Evolutionary conservation across 2,888 invertebrate species (phyloP), one percentile per base, ranked within the genome.

Genomic region (Tetranychus truncatus): DNA sequence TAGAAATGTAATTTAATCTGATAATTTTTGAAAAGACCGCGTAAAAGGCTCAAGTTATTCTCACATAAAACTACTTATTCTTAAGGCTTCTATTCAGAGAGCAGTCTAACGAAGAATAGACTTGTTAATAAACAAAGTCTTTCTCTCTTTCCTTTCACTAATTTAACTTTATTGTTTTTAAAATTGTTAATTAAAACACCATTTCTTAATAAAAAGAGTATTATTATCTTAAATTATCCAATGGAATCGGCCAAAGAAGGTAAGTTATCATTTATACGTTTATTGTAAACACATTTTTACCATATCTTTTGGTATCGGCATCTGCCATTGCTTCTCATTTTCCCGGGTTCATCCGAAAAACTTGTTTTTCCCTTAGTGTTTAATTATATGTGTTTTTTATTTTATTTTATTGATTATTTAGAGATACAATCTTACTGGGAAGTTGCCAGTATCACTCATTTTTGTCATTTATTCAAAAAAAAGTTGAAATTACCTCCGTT

Each of bases 371-470:
- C 55, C 15, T 55, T 15, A 55, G 6, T 5, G 0, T 55, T 1
- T 55, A 15, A 55, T 55, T 55, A 7, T 55, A 15, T 55, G 6
- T 8, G 9, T 55, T 55, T 15, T 15, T 55, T 15, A 7, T 55
- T 55, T 55, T 55, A 9, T 55, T 55, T 55, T 55, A 55, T 55
- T 55, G 2, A 55, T 7, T 15, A 55, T 55, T 55, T 15, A 55
- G 72, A 72, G 9, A 0, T 72, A 8, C 21, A 44, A 72, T 44
- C 72, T 44, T 72, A 72, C 45, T 72, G 72, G 72, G 24, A 72
- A 72, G 72, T 72, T 4, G 72, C 72, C 72, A 44, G 72, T 20
- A 72, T 72, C 34, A n/a, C 24, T 15, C 72, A 72, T 45, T 72
- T 72, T 24, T 72, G 72, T 44, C n/a, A 24, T 34, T 45, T 44